Percentiles rank a stretch among this genome's conserved stretches.
phyloP scores from a whole-genome alignment of 2,888 invertebrate species.

The Holacanthella duospinosa region DNA sequence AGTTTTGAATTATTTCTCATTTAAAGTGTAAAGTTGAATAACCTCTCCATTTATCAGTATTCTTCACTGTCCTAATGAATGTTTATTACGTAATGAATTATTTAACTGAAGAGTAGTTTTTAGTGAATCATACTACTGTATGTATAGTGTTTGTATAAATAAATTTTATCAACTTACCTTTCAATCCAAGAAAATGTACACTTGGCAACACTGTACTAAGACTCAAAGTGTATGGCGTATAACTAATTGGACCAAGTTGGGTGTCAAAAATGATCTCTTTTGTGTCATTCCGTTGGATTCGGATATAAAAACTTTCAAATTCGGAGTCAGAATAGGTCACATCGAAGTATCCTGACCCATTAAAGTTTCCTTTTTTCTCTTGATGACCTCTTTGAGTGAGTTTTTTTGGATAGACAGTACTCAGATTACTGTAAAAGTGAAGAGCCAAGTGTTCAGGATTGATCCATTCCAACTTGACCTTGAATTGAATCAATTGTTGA shows the following conservation, averaged over 20 bases:
- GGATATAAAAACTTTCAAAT: constrained; percentile 20
- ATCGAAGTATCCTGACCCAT: neutral
- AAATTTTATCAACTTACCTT: too few relatives aligned
- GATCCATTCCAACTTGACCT: constrained; percentile 16
- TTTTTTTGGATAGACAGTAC: constrained; percentile 16
- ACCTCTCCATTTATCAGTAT: too few relatives aligned
- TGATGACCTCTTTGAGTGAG: neutral
- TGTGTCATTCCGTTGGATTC: constrained; percentile 6
- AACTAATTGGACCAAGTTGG: constrained; percentile 25
- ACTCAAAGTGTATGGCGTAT: constrained; percentile 12
- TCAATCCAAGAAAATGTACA: constrained; percentile 29
- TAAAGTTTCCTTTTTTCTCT: neutral
- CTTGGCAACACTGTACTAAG: constrained; percentile 26
- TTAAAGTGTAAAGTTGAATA: too few relatives aligned
- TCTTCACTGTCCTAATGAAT: too few relatives aligned
- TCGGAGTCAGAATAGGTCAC: neutral
- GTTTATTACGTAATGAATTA: too few relatives aligned
- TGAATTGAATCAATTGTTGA: neutral
- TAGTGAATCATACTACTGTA: too few relatives aligned
- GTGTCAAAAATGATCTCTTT: constrained; percentile 32
- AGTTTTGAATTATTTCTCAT: too few relatives aligned
- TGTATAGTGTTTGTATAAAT: too few relatives aligned
- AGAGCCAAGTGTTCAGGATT: constrained; percentile 18
- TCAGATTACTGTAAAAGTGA: constrained; percentile 17
- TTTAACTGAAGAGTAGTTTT: too few relatives aligned